phyloP scores from a whole-genome alignment of 2,888 invertebrate species.

The Blastobasis lacticolella region DNA sequence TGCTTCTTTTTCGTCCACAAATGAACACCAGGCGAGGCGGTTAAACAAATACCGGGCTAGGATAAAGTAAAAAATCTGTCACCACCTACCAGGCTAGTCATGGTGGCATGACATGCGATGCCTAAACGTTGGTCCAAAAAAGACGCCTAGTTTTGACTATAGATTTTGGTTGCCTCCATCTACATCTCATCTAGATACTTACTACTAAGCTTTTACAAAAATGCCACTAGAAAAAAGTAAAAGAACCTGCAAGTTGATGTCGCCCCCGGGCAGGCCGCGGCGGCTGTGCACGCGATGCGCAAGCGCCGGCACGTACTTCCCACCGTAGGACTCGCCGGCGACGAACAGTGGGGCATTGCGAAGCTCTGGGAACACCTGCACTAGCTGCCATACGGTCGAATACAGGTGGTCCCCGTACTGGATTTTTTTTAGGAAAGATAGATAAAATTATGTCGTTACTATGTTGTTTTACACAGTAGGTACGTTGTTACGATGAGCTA shows the following conservation, averaged over 20 bases:
- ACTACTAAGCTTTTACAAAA: too few relatives aligned
- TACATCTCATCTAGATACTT: too few relatives aligned
- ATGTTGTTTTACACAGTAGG: background rate
- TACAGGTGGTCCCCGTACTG: constrained; percentile 73
- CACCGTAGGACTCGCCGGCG: constrained; percentile 79
- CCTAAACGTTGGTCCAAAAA: too few relatives aligned
- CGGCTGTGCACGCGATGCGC: constrained; percentile 68
- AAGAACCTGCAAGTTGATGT: constrained; percentile 59
- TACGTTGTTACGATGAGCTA: too few relatives aligned
- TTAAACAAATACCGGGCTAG: too few relatives aligned
- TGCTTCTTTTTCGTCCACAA: too few relatives aligned
- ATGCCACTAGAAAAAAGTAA: background rate
- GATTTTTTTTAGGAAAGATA: constrained; percentile 11
- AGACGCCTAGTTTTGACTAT: too few relatives aligned
- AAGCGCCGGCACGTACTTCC: constrained; percentile 74
- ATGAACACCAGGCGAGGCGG: too few relatives aligned
- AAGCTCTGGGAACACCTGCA: constrained; percentile 75
- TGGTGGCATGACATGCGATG: too few relatives aligned
- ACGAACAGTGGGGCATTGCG: constrained; percentile 74
- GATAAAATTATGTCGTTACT: background rate
- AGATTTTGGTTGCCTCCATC: too few relatives aligned
- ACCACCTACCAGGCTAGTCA: too few relatives aligned
- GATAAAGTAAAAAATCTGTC: too few relatives aligned
- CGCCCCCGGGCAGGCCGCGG: constrained; percentile 29
- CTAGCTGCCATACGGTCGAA: constrained; percentile 72